Percentiles rank a stretch among this genome's conserved stretches.
These are phyloP conservation scores for Amphiprion ocellaris DNA, from an alignment of 2,113 vertebrate species.

Conservation along the genomic window DNA sequence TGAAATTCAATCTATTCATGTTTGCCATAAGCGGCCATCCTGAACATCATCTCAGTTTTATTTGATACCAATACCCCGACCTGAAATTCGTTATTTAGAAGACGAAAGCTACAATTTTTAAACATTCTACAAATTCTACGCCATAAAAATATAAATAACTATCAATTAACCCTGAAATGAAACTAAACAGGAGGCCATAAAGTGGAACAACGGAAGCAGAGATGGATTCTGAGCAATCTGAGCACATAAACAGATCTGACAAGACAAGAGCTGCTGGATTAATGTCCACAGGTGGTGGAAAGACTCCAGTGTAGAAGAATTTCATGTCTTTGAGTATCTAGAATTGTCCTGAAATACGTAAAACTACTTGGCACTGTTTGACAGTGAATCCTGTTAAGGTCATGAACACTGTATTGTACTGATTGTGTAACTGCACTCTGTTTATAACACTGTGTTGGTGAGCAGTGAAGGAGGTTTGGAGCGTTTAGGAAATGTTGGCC, in stretches of 20 bases:
- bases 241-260: conserved; percentile 18
- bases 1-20: background rate
- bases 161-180: background rate
- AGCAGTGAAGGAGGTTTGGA: background rate
- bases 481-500: background rate
- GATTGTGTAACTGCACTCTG: no score
- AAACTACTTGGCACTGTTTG: no score
- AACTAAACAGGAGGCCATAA: background rate
- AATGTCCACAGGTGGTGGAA: background rate
- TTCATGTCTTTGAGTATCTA: background rate
- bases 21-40: background rate
- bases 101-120: background rate
- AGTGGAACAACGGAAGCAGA: background rate
- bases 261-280: background rate
- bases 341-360: background rate
- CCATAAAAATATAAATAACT: background rate
- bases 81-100: background rate
- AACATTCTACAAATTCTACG: background rate
- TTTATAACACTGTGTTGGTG: background rate
- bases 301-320: background rate
- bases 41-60: background rate
- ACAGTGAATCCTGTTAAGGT: no score
- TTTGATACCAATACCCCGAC: accelerated
- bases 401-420: no score
- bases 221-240: background rate